These are phyloP conservation scores for Alloplasta piceator DNA, from an alignment of 2,888 invertebrate species.

Conservation along the genomic window DNA sequence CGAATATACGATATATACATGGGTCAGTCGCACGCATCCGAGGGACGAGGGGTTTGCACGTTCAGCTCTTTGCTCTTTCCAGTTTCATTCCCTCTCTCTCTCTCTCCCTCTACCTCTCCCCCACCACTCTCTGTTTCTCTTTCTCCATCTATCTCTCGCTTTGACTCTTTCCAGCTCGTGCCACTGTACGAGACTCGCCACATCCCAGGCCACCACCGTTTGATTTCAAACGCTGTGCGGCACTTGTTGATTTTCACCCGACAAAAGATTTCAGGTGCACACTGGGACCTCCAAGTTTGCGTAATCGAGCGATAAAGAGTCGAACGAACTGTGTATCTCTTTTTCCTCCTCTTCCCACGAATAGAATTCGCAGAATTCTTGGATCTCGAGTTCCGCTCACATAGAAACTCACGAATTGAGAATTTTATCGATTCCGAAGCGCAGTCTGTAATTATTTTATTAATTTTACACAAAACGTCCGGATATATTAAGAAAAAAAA, in stretches of 20 bases:
- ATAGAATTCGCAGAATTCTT: too few relatives aligned
- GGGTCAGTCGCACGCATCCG: too few relatives aligned
- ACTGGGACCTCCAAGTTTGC: constrained; percentile 32
- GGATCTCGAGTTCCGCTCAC: too few relatives aligned
- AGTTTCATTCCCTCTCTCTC: constrained; percentile 37
- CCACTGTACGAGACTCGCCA: constrained; percentile 42
- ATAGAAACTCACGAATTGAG: too few relatives aligned
- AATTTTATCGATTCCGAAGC: too few relatives aligned
- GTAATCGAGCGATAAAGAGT: constrained; percentile 9
- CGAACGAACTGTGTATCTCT: too few relatives aligned
- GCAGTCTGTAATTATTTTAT: too few relatives aligned
- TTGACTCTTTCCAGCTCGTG: constrained; percentile 18
- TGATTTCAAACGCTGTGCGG: constrained; percentile 67
- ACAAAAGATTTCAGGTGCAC: constrained; percentile 65
- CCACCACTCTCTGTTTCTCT: constrained; percentile 44
- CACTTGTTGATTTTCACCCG: constrained; percentile 80
- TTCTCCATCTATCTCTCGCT: constrained; percentile 25
- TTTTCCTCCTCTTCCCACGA: too few relatives aligned
- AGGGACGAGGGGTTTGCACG: constrained; percentile 70
- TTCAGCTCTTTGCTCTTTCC: constrained; percentile 61
- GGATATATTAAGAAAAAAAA: too few relatives aligned
- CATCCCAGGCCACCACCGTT: constrained; percentile 47
- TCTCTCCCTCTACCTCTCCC: not conserved
- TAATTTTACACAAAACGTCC: too few relatives aligned
- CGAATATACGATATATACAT: too few relatives aligned